Conservation (phyloP, 2,113 vertebrate species). For the Myotis yumanensis region DNA sequence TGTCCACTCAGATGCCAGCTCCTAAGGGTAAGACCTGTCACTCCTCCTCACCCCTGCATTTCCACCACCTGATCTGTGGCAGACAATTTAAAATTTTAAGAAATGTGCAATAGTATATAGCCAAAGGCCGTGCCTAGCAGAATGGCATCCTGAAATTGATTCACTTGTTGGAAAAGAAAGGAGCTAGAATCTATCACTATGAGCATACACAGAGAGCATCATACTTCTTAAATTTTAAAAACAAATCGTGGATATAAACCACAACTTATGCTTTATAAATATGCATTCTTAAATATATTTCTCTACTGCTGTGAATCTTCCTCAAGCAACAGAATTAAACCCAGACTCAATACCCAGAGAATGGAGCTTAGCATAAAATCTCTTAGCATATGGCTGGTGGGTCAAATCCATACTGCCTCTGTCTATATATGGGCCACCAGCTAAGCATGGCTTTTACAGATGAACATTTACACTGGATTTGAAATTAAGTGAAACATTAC, state of each 20-base stretch:
- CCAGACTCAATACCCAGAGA: not conserved
- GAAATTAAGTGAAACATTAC: slow-evolving; percentile 26
- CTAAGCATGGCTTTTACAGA: not conserved
- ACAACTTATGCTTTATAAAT: not conserved
- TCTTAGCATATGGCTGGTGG: not conserved
- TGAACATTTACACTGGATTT: not conserved
- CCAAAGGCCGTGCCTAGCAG: not conserved
- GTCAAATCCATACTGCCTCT: not conserved
- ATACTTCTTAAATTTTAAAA: not conserved
- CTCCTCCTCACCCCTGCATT: not conserved
- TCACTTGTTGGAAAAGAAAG: not conserved
- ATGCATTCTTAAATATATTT: not conserved
- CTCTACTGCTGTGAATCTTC: not conserved
- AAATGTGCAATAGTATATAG: not conserved
- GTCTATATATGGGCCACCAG: not conserved
- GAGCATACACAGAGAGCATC: not conserved
- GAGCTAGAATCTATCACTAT: not conserved
- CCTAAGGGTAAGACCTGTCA: no score
- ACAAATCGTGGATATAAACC: not conserved
- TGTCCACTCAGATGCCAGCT: not conserved
- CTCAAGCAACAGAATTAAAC: not conserved
- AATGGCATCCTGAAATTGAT: not conserved
- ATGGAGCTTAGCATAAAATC: not conserved
- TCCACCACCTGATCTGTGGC: not conserved
- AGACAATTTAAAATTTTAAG: not conserved